Evolutionary conservation across 2,888 invertebrate genomes (phyloP), one percentile per base, ranked within the genome.

Genomic region (Sylvicola fuscatus): DNA sequence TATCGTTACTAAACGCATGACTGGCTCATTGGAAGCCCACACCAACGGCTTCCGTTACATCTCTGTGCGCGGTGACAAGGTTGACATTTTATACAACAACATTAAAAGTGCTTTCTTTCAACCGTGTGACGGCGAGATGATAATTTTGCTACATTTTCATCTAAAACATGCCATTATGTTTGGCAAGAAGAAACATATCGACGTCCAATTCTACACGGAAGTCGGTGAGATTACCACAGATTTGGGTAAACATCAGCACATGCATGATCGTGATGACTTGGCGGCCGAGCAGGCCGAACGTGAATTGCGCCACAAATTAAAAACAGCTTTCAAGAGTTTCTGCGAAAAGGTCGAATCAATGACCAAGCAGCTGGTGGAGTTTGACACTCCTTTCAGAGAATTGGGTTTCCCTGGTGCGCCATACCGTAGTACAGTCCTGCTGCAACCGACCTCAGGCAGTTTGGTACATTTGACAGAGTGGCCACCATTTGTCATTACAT

Each of bases 151-250:
- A 39, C 98, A 98, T 67, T 99, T 99, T 61, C 93, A 98, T 64
- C 68, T 98, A 40, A 95, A 90, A 69, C 90, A 99, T 56, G 95
- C 98, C 17, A 98, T 98, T 42, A 84, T 98, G 86, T 98, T 97
- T 66, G 97, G 97, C 32, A 93, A 93, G 64, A 98, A 98, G 70
- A 97, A 99, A 52, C 97, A 98, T 48, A 75, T 87, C 1, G 97
- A 98, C 61, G 95, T 98, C 4, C 97, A 99, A 56, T 98, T 99
- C 63, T 99, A 97, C 58, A 98, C 98, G 1, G 98, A 98, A 63
- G 98, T 98, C 36, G 98, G 98, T 48, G 98, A 99, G 63, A 95
- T 98, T 39, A 97, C 97, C 0, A 99, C 98, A 0, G 98, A 99
- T 66, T 67, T 99, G 48, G 97, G 97, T 32, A 99, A 98, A 58